phyloP scores from a whole-genome alignment of 2,113 vertebrate genomes.

The Mugil cephalus region DNA sequence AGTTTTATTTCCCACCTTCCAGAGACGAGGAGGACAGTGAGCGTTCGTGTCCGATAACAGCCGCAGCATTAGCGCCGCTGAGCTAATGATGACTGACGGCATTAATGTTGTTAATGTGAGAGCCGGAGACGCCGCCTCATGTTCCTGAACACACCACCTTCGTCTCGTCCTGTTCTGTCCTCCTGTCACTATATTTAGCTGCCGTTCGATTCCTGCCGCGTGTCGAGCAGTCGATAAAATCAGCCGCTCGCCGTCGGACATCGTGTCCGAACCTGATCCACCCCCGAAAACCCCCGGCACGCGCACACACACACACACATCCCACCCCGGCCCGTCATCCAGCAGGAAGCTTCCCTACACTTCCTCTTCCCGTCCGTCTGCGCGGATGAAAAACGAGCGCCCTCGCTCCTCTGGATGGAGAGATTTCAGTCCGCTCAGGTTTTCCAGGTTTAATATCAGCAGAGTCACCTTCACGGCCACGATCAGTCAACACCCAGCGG shows the following conservation, averaged over 20 bases:
- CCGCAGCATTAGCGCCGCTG: background rate
- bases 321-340: background rate
- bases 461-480: constrained; percentile 43
- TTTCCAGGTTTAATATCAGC: constrained; percentile 46
- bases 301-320: background rate
- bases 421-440: constrained; percentile 33
- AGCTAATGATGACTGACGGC: constrained; percentile 13
- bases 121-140: constrained; percentile 20
- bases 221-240: constrained; percentile 68
- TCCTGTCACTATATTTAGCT: constrained; percentile 62
- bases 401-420: background rate
- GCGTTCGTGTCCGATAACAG: background rate
- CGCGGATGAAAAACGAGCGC: constrained; percentile 36
- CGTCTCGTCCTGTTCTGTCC: constrained; percentile 19
- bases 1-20: no score
- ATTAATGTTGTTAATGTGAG: constrained; percentile 20
- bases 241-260: constrained; percentile 61
- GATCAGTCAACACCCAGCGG: constrained; percentile 9
- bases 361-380: constrained; percentile 4
- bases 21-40: no score
- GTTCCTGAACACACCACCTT: constrained; percentile 5
- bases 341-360: constrained; percentile 49
- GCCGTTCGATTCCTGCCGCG: constrained; percentile 46
- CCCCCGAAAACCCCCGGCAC: background rate
- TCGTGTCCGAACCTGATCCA: constrained; percentile 69